Percentiles rank a stretch among this genome's conserved stretches.
Evolutionary conservation across 2,888 invertebrate genomes (phyloP).

Genomic region (Panzeria rudis): DNA sequence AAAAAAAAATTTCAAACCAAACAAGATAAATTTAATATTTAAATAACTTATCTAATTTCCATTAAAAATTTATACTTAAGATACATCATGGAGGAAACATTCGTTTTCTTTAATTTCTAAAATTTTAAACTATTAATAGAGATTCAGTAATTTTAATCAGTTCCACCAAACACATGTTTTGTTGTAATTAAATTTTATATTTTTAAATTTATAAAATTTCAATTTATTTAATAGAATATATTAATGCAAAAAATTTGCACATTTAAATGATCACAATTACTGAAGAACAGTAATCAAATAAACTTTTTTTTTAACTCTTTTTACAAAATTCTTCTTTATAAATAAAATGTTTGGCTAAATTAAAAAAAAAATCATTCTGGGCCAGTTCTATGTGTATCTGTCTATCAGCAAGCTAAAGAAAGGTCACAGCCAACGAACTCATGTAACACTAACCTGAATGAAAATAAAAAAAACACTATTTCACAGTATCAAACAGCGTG

Average conservation of each 20-base stretch:
- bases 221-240: background rate
- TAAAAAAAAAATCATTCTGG: slow-evolving; percentile 63
- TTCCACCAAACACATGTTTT: background rate
- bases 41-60: background rate
- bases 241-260: background rate
- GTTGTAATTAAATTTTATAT: background rate
- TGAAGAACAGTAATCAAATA: background rate
- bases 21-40: background rate
- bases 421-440: slow-evolving; percentile 73
- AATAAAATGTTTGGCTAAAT: slow-evolving; percentile 40
- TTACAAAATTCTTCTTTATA: slow-evolving; percentile 16
- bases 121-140: slow-evolving; percentile 10
- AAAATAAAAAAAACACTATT: slow-evolving; percentile 17
- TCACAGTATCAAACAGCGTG: slow-evolving; percentile 21
- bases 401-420: slow-evolving; percentile 41
- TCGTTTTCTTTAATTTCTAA: background rate
- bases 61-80: background rate
- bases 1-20: background rate
- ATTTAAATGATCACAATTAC: slow-evolving; percentile 3
- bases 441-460: slow-evolving; percentile 69
- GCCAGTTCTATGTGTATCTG: slow-evolving; percentile 47
- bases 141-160: background rate
- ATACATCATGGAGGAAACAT: background rate
- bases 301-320: background rate
- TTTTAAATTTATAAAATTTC: background rate